Evolutionary conservation across 2,797 vertebrate genomes (phyloP), one percentile per base, ranked within the genome.

Genomic region (Oreonectes daqikongensis): DNA sequence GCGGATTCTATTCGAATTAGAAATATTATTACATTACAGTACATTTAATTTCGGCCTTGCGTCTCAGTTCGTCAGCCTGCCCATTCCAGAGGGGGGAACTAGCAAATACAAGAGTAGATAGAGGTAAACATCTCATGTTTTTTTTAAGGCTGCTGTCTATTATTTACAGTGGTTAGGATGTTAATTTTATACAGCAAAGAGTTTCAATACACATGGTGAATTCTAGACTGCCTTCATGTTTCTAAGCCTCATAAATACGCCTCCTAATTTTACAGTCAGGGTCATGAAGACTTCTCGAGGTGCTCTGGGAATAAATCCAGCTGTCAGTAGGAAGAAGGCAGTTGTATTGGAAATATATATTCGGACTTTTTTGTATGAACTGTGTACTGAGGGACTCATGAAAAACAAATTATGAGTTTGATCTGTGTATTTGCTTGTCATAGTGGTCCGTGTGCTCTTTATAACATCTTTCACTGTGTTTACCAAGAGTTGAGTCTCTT

Each of bases 131-230:
- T 44, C 50, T 50, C 3, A 50, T 15, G 20, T 60, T 22, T 48
- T 22, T 17, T 55, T 14, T 18, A 57, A 53, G 44, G 55, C 71
- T 75, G 67, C 75, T 65, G 46, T 75, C 53, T 70, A 68, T 74
- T 65, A 77, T 72, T 70, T 55, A 50, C 60, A 28, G 17, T 50
- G 24, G 35, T 55, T 22, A 46, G 40, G 26, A 63, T 72, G 53
- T 40, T 50, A 14, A 35, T 70, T 75, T 46, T 4, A 69, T 64
- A 76, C 38, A 55, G 60, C n/a, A 18, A 70, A 52, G 72, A 80
- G 74, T 72, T 82, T 77, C 69, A 78, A 80, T 64, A 64, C 82
- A 79, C 80, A 68, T 61, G 30, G 40, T 65, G 75, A 76, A 46
- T 53, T 61, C 64, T 46, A 15, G 30, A 46, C 66, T 60, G 72